A percentile compares a stretch with the other conserved stretches of the same genome.
Evolutionary conservation across 2,888 invertebrate genomes (phyloP).

Genomic region (Cyclophora albipunctata): DNA sequence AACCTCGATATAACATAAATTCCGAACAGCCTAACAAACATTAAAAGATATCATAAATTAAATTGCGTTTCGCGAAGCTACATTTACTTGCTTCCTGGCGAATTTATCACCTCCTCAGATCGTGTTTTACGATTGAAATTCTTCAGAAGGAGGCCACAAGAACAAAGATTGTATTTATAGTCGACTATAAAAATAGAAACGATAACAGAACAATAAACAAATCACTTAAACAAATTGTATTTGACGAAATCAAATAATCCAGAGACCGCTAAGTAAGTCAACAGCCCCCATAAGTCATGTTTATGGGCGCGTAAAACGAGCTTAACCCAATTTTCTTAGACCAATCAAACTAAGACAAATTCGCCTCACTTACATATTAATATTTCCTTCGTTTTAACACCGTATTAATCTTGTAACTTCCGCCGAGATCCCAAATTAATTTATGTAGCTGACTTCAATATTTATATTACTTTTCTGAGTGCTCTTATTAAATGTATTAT

Average conservation of each 20-base stretch:
- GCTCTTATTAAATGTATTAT: too few species aligned
- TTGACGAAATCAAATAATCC: slow-evolving; percentile 3
- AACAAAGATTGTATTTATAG: too few species aligned
- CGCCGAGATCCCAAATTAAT: neutral
- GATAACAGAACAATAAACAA: slow-evolving; percentile 1
- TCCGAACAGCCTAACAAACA: too few species aligned
- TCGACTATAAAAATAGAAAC: too few species aligned
- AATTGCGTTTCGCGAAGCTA: too few species aligned
- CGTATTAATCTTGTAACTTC: too few species aligned
- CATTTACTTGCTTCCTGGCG: too few species aligned
- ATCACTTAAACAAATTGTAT: slow-evolving; percentile 5
- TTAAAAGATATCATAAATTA: too few species aligned
- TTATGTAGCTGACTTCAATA: neutral
- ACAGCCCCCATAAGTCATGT: slow-evolving; percentile 8
- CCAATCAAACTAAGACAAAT: slow-evolving; percentile 11
- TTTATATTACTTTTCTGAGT: neutral
- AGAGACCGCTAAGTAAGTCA: slow-evolving; percentile 4
- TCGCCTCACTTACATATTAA: slow-evolving; percentile 8
- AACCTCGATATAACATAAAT: too few species aligned
- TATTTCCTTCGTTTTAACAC: slow-evolving; percentile 4
- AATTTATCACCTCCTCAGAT: too few species aligned
- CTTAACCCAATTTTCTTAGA: slow-evolving; percentile 12
- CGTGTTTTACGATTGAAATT: too few species aligned
- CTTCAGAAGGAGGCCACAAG: too few species aligned
- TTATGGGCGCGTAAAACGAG: slow-evolving; percentile 14